Percentiles rank a stretch among this genome's conserved stretches.
Conservation (phyloP, 2,797 vertebrate species). For the Melanogrammus aeglefinus region DNA sequence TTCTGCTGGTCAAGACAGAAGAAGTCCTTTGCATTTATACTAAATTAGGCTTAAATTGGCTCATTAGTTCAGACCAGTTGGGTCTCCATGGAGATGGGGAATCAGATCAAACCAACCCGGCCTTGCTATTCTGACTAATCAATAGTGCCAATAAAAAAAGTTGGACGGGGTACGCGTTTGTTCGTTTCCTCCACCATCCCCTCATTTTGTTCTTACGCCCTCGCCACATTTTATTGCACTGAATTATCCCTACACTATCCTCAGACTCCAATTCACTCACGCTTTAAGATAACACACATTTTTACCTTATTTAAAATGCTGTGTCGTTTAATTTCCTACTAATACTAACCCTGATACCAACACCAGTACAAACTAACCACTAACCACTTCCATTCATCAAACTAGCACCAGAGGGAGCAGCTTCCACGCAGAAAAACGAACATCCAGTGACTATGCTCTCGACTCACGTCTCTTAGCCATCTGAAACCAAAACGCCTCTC, state of each 20-base stretch:
- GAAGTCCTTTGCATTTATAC: not conserved
- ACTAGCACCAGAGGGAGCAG: slow-evolving; percentile 64
- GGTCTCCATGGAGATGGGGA: not conserved
- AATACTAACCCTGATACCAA: not conserved
- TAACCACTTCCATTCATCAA: slow-evolving; percentile 3
- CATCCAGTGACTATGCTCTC: not conserved
- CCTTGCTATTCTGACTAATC: not conserved
- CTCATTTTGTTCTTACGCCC: too few species aligned
- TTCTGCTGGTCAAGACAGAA: not conserved
- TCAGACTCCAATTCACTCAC: not conserved
- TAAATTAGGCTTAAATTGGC: not conserved
- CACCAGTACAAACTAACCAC: not conserved
- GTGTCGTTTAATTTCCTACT: not conserved
- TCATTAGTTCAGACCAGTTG: not conserved
- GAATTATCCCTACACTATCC: not conserved
- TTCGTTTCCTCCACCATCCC: not conserved
- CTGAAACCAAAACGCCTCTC: too few species aligned
- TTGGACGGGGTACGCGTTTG: not conserved
- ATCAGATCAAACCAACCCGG: not conserved
- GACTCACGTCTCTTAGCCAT: not conserved
- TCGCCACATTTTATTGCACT: not conserved
- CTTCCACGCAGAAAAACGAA: slow-evolving; percentile 15
- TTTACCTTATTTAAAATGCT: not conserved
- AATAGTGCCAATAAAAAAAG: not conserved
- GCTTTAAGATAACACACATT: not conserved